Conservation (phyloP, 2,888 invertebrate genomes). For the Ectobius pallidus region DNA sequence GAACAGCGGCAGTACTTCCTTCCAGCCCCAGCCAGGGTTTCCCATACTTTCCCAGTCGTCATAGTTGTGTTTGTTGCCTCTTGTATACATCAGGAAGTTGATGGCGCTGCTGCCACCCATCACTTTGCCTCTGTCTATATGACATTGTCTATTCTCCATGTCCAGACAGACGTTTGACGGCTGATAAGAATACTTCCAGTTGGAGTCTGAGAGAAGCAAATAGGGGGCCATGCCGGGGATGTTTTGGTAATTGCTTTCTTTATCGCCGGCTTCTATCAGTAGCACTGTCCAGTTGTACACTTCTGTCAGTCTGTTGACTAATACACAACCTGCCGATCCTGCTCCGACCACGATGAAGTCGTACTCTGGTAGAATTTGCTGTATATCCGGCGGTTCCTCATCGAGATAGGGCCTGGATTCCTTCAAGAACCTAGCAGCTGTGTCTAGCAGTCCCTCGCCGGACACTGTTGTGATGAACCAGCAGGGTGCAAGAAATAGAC, state of each 20-base stretch:
- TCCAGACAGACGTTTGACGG: slow-evolving; percentile 2
- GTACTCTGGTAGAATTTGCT: slow-evolving; percentile 42
- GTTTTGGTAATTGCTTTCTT: slow-evolving; percentile 26
- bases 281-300: slow-evolving; percentile 41
- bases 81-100: slow-evolving; percentile 56
- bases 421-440: no score
- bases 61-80: slow-evolving; percentile 45
- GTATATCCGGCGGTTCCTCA: slow-evolving; percentile 16
- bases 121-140: slow-evolving; percentile 49
- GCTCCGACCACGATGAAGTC: no score
- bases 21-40: slow-evolving; percentile 47
- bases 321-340: slow-evolving; percentile 51
- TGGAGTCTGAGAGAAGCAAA: not conserved
- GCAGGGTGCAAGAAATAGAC: no score
- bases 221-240: not conserved
- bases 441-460: no score
- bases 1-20: slow-evolving; percentile 48
- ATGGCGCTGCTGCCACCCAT: slow-evolving; percentile 56
- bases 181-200: slow-evolving; percentile 16
- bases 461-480: no score
- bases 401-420: not conserved
- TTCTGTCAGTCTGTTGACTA: slow-evolving; percentile 51
- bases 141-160: slow-evolving; percentile 23
- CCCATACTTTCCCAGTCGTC: slow-evolving; percentile 41
- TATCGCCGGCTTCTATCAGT: slow-evolving; percentile 31